A percentile compares a stretch with the other conserved stretches of the same genome.
These are phyloP conservation scores for Botia almorhae DNA, from an alignment of 2,797 vertebrate genomes.

Conservation along the genomic window DNA sequence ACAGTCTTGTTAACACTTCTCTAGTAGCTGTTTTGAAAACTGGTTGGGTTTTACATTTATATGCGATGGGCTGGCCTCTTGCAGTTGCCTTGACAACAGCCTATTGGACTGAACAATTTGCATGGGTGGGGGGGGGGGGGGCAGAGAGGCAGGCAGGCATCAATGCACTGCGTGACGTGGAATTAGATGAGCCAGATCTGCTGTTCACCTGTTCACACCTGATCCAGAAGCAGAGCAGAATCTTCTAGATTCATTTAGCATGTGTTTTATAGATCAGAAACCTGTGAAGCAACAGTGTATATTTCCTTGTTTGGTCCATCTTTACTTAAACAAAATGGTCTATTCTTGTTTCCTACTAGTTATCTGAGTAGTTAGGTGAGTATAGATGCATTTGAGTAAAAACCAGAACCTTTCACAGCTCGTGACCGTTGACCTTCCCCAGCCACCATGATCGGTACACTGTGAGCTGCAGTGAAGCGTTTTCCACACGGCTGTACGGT, in stretches of 20 bases:
- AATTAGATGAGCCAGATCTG: slow-evolving; percentile 77
- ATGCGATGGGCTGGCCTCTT: slow-evolving; percentile 47
- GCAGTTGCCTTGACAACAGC: slow-evolving; percentile 67
- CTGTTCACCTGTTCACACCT: slow-evolving; percentile 67
- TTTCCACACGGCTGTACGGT: slow-evolving; percentile 20
- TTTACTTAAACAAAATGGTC: background rate
- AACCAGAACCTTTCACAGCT: background rate
- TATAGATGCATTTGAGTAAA: background rate
- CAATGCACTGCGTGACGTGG: slow-evolving; percentile 72
- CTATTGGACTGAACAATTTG: slow-evolving; percentile 61
- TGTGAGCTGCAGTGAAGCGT: slow-evolving; percentile 35
- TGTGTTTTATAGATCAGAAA: background rate
- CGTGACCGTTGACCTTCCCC: slow-evolving; percentile 19
- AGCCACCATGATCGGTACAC: slow-evolving; percentile 18
- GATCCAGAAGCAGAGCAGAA: slow-evolving; percentile 49
- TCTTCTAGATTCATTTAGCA: background rate
- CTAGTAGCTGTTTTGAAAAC: slow-evolving; percentile 1
- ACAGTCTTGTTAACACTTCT: background rate
- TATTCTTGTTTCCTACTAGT: background rate
- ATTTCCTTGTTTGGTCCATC: background rate
- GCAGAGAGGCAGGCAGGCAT: slow-evolving; percentile 67
- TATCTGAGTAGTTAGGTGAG: background rate
- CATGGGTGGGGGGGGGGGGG: slow-evolving; percentile 53
- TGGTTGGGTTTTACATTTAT: background rate
- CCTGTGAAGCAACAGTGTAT: background rate